Evolutionary conservation across 2,797 vertebrate genomes (phyloP).

Genomic region (Stomatorhinus walkeri): DNA sequence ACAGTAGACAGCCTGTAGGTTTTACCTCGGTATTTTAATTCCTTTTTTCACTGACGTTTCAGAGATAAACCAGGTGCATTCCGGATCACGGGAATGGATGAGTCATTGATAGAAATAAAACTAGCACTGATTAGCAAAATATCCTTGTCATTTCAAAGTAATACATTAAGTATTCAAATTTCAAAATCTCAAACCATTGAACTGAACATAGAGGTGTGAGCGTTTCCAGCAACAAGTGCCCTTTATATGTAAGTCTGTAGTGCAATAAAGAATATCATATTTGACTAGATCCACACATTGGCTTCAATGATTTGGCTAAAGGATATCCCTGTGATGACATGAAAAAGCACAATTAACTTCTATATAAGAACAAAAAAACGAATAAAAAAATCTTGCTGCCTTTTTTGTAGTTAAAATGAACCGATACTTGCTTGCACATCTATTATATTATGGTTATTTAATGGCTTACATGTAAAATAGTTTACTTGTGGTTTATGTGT

Average conservation of each 20-base stretch:
- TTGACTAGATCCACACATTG: background rate
- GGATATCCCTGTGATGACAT: background rate
- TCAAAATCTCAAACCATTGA: background rate
- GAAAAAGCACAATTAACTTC: background rate
- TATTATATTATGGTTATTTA: background rate
- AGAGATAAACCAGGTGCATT: background rate
- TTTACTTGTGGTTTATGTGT: background rate
- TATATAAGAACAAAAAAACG: background rate
- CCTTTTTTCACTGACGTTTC: background rate
- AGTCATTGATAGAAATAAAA: background rate
- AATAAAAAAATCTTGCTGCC: background rate
- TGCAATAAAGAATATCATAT: background rate
- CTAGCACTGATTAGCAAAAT: background rate
- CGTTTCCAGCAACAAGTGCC: background rate
- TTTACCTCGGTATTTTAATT: background rate
- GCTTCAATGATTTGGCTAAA: background rate
- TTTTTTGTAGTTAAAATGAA: background rate
- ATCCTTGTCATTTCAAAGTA: background rate
- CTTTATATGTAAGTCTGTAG: background rate
- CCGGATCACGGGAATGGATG: background rate
- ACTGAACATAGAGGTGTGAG: background rate
- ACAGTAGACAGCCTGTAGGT: background rate
- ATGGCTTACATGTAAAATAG: background rate
- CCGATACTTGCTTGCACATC: background rate
- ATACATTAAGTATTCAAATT: background rate